Evolutionary conservation across 30 jellyfish, hydroid and myxozoan species (phyloP).

Genomic region (Pelagia noctiluca): DNA sequence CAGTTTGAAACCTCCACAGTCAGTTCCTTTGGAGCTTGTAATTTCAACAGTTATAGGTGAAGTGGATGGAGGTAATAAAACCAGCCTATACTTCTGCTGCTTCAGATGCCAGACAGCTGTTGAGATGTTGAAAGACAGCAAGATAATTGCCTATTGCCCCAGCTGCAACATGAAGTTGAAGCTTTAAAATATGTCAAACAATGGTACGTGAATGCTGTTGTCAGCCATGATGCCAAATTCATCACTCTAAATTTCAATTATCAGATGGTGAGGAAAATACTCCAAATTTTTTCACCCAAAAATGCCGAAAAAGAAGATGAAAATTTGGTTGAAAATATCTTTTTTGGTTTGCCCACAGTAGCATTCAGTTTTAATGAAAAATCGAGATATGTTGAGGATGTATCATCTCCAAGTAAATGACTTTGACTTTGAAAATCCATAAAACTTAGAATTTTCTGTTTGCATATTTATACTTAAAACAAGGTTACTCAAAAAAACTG

Average conservation of each 20-base stretch:
- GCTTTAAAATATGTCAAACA: not conserved
- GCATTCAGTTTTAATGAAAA: not conserved
- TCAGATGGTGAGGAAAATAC: not conserved
- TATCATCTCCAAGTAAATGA: too few species aligned
- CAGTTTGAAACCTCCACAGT: slow-evolving; percentile 3
- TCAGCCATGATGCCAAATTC: not conserved
- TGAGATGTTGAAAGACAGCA: not conserved
- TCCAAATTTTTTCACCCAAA: not conserved
- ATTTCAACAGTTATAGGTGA: not conserved
- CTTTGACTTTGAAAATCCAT: too few species aligned
- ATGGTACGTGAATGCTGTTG: slow-evolving; percentile 6
- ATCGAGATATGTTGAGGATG: not conserved
- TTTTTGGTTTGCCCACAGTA: not conserved
- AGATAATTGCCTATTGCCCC: not conserved
- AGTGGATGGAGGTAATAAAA: not conserved
- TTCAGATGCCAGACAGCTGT: not conserved
- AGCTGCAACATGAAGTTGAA: slow-evolving; percentile 7
- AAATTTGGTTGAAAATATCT: not conserved
- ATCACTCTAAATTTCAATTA: not conserved
- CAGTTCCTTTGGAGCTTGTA: not conserved
- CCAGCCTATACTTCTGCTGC: not conserved
- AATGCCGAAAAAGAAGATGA: not conserved
- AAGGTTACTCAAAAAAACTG: too few species aligned
- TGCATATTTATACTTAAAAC: too few species aligned
- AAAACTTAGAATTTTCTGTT: too few species aligned